These are phyloP conservation scores for Cenopis cana DNA, from an alignment of 2,888 invertebrate species.

Conservation along the genomic window DNA sequence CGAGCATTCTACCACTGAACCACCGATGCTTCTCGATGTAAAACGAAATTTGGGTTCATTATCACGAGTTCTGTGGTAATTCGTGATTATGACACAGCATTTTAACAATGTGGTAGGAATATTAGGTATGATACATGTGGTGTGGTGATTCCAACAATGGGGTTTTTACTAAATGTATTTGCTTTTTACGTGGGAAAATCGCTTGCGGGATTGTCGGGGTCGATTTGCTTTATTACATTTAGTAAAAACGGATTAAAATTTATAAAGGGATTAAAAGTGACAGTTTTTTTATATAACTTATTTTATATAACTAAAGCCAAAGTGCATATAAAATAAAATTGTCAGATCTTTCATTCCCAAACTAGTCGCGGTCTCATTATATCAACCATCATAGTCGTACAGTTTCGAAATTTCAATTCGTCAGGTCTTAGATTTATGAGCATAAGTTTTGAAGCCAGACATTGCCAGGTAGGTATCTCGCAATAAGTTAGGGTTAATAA, in stretches of 20 bases:
- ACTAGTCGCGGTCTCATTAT: no score
- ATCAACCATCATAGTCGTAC: no score
- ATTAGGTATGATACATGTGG: no score
- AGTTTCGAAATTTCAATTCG: slow-evolving; percentile 1
- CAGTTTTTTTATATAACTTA: no score
- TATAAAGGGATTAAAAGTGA: no score
- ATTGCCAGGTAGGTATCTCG: not conserved
- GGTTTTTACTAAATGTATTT: slow-evolving; percentile 12
- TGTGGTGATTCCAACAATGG: slow-evolving; percentile 19
- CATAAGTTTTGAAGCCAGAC: slow-evolving; percentile 3
- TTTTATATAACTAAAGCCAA: no score
- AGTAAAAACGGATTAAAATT: no score
- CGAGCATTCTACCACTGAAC: slow-evolving; percentile 86
- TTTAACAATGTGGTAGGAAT: no score
- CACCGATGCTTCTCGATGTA: slow-evolving; percentile 70
- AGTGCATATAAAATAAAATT: no score
- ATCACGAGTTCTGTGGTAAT: not conserved
- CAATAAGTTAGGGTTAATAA: slow-evolving; percentile 39
- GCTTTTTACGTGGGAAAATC: not conserved
- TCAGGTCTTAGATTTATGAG: slow-evolving; percentile 1
- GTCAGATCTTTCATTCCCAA: no score
- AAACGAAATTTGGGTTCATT: not conserved
- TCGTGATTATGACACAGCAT: no score
- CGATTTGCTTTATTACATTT: no score
- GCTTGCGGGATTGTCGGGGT: not conserved